These are phyloP conservation scores for Trochalopteron elliotii DNA, from an alignment of 2,113 vertebrate species.

Conservation along the genomic window DNA sequence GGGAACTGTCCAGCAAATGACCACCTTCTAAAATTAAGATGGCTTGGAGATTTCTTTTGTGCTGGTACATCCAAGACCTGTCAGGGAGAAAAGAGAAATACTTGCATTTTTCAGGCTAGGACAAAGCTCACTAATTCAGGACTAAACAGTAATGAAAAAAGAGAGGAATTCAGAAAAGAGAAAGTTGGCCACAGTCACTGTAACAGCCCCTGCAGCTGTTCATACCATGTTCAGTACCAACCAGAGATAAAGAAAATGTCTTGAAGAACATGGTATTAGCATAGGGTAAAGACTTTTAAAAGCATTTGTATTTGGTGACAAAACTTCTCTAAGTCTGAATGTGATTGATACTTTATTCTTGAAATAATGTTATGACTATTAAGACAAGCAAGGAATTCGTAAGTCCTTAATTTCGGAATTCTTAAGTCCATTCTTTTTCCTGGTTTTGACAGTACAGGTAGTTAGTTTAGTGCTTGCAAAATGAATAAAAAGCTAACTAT, in stretches of 20 bases:
- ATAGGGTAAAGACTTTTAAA: neutral
- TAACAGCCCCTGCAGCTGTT: constrained; percentile 37
- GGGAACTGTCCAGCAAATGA: neutral
- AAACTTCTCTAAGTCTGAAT: neutral
- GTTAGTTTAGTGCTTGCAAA: neutral
- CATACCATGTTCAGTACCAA: neutral
- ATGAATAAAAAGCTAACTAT: neutral
- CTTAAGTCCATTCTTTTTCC: neutral
- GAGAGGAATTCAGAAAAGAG: neutral
- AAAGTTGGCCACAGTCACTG: neutral
- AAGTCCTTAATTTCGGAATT: neutral
- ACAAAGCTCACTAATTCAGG: neutral
- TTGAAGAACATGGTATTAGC: neutral
- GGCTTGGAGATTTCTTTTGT: neutral
- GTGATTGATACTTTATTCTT: neutral
- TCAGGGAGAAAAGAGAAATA: neutral
- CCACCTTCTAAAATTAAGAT: neutral
- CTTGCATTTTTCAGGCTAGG: neutral
- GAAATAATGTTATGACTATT: neutral
- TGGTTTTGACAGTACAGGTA: neutral
- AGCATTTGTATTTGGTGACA: neutral
- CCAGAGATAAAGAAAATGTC: constrained; percentile 20
- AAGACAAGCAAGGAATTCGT: neutral
- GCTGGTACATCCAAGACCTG: neutral
- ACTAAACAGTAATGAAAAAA: neutral